Conservation (phyloP, 1,140 invertebrate genomes). For the Teleogryllus occipitalis region DNA sequence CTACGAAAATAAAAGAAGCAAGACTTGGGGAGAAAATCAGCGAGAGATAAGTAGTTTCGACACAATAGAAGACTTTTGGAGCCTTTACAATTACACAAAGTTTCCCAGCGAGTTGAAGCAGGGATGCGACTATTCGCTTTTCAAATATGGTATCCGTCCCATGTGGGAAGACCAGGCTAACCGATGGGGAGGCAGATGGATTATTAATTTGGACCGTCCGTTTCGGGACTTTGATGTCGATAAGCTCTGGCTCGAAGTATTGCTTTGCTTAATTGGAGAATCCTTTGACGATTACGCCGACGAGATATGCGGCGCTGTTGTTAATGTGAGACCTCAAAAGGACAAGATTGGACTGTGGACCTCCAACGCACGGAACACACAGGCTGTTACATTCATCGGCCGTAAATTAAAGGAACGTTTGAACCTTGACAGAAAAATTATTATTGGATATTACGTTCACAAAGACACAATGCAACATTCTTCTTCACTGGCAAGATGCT, state of each 20-base stretch:
- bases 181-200: slow-evolving; percentile 88
- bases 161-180: slow-evolving; percentile 97
- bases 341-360: slow-evolving; percentile 97
- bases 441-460: slow-evolving; percentile 73
- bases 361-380: slow-evolving; percentile 64
- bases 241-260: slow-evolving; percentile 89
- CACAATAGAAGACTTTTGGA: slow-evolving; percentile 99
- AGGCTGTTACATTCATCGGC: slow-evolving; percentile 73
- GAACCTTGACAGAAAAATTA: slow-evolving; percentile 51
- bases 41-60: slow-evolving; percentile 88
- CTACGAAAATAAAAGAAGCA: slow-evolving; percentile 83
- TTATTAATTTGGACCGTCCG: slow-evolving; percentile 80
- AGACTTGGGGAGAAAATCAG: slow-evolving; percentile 89
- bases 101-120: slow-evolving; percentile 77
- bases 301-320: slow-evolving; percentile 91
- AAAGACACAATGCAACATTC: slow-evolving; percentile 60
- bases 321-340: slow-evolving; percentile 81
- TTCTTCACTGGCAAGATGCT: background rate
- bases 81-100: slow-evolving; percentile 94
- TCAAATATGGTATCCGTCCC: slow-evolving; percentile 90
- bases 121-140: slow-evolving; percentile 92
- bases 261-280: slow-evolving; percentile 94
- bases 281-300: slow-evolving; percentile 85
- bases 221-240: slow-evolving; percentile 76
- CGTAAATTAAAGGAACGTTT: slow-evolving; percentile 80